Conservation (phyloP, 1,140 invertebrate genomes). For the Phortica variegata region DNA sequence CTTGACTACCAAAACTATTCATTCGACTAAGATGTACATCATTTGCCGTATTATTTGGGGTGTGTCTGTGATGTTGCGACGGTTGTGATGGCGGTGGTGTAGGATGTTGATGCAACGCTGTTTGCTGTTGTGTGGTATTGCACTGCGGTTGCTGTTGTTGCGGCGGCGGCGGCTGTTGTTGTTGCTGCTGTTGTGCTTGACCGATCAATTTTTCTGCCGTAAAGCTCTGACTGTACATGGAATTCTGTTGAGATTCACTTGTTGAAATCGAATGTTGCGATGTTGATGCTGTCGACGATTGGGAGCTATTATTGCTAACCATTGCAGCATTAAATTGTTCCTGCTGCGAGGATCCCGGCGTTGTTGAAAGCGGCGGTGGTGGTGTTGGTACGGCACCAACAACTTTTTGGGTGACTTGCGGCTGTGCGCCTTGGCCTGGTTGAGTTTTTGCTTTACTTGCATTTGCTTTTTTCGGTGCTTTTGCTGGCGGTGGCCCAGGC, state of each 20-base stretch:
- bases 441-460: slow-evolving; percentile 45
- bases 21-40: slow-evolving; percentile 41
- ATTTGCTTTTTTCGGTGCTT: slow-evolving; percentile 44
- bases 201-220: slow-evolving; percentile 43
- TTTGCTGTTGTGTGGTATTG: slow-evolving; percentile 18
- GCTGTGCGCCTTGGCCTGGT: slow-evolving; percentile 6
- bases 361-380: slow-evolving; percentile 45
- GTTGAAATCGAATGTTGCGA: slow-evolving; percentile 51
- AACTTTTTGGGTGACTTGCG: slow-evolving; percentile 19
- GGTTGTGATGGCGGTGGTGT: slow-evolving; percentile 32
- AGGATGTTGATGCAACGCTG: slow-evolving; percentile 37
- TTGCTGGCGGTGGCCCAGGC: slow-evolving; percentile 51
- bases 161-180: slow-evolving; percentile 15
- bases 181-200: slow-evolving; percentile 25
- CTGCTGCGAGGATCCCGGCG: slow-evolving; percentile 46
- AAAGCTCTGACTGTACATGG: slow-evolving; percentile 55
- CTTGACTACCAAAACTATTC: slow-evolving; percentile 44
- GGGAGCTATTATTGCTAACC: slow-evolving; percentile 51
- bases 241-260: slow-evolving; percentile 56
- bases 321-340: slow-evolving; percentile 50
- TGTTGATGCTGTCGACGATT: slow-evolving; percentile 49
- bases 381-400: slow-evolving; percentile 41
- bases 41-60: slow-evolving; percentile 25
- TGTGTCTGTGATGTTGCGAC: slow-evolving; percentile 27
- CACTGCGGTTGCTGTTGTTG: slow-evolving; percentile 21